phyloP scores from a whole-genome alignment of 2,888 invertebrate genomes.

The Ormyrus thymus region DNA sequence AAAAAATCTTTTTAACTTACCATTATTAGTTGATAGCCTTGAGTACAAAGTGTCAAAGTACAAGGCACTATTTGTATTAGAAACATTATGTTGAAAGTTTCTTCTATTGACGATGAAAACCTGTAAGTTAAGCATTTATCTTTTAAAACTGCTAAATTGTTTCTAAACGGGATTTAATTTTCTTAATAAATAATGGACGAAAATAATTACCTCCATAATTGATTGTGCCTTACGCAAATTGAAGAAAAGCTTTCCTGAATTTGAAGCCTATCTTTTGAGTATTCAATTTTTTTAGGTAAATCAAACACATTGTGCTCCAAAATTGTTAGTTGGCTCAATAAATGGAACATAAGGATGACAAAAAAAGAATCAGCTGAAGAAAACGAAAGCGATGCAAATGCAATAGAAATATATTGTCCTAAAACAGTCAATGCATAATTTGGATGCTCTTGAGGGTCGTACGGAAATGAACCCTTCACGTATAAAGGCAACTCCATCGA shows the following conservation, averaged over 20 bases:
- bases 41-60: slow-evolving; percentile 58
- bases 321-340: slow-evolving; percentile 64
- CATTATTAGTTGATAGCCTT: slow-evolving; percentile 59
- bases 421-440: slow-evolving; percentile 62
- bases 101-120: slow-evolving; percentile 56
- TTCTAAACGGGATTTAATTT: neutral
- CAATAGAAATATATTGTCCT: slow-evolving; percentile 61
- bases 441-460: slow-evolving; percentile 58
- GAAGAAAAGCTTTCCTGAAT: slow-evolving; percentile 29
- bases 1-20: slow-evolving; percentile 22
- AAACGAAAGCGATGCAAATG: slow-evolving; percentile 61
- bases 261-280: neutral
- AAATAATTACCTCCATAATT: slow-evolving; percentile 45
- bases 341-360: slow-evolving; percentile 61
- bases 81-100: slow-evolving; percentile 58
- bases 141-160: neutral
- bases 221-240: slow-evolving; percentile 29
- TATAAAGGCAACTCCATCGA: slow-evolving; percentile 51
- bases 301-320: slow-evolving; percentile 36
- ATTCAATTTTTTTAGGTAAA: slow-evolving; percentile 24
- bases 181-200: neutral
- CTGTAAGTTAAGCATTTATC: slow-evolving; percentile 22
- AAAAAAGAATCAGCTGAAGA: slow-evolving; percentile 63
- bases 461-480: slow-evolving; percentile 61
- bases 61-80: slow-evolving; percentile 59